A percentile compares a stretch with the other conserved stretches of the same genome.
Evolutionary conservation across 2,797 vertebrate genomes (phyloP).

Genomic region (Pampus argenteus): DNA sequence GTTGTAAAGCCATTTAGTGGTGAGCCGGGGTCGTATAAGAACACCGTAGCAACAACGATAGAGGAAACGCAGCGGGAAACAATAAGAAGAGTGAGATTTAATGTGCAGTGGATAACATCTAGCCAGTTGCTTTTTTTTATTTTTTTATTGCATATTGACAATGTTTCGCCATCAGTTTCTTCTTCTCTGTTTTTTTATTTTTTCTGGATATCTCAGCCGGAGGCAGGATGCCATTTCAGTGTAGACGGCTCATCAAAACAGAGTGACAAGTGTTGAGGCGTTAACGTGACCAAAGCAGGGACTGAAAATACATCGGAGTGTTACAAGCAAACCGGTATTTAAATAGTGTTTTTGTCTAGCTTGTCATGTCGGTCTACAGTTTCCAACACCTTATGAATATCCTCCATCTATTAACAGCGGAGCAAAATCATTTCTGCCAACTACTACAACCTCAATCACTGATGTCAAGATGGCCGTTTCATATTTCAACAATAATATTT

Average conservation of each 20-base stretch:
- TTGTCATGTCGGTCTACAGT: background rate
- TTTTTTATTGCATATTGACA: conserved; percentile 42
- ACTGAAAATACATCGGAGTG: conserved; percentile 30
- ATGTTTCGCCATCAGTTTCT: conserved; percentile 59
- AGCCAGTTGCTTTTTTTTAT: conserved; percentile 22
- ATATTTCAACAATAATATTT: conserved; percentile 22
- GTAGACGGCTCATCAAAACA: conserved; percentile 54
- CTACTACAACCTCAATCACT: background rate
- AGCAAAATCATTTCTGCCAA: background rate
- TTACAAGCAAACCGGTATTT: background rate
- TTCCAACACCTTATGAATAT: background rate
- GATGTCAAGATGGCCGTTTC: conserved; percentile 9
- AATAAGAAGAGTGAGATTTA: background rate
- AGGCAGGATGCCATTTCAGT: conserved; percentile 45
- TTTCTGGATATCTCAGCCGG: conserved; percentile 42
- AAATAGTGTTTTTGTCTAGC: background rate
- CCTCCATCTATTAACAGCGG: background rate
- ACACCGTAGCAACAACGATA: background rate
- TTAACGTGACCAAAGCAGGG: conserved; percentile 37
- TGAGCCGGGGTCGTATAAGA: background rate
- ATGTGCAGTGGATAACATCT: conserved; percentile 7
- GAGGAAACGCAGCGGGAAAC: conserved; percentile 15
- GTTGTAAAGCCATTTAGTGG: background rate
- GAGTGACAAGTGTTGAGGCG: conserved; percentile 42
- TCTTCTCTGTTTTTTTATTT: conserved; percentile 56